These are phyloP conservation scores for Noctua janthina DNA, from an alignment of 2,888 invertebrate species.

Conservation along the genomic window DNA sequence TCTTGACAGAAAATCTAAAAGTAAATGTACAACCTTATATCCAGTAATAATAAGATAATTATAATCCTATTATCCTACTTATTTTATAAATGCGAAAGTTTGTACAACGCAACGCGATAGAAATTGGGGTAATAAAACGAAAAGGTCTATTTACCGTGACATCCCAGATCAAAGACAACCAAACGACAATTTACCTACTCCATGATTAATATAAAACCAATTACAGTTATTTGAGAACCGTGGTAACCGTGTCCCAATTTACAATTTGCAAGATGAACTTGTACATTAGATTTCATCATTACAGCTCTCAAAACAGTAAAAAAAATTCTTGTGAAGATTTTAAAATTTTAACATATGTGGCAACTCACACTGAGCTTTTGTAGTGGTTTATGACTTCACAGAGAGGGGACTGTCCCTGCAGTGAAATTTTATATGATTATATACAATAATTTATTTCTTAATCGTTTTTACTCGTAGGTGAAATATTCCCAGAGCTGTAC, in stretches of 20 bases:
- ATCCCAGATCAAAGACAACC: background rate
- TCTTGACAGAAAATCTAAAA: background rate
- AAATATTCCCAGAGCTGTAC: constrained; percentile 85
- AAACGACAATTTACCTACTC: background rate
- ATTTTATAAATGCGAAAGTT: too few species aligned
- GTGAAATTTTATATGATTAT: background rate
- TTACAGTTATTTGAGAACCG: background rate
- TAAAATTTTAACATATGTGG: background rate
- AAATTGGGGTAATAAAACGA: background rate
- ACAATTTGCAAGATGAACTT: background rate
- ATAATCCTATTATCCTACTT: background rate
- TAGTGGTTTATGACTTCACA: background rate
- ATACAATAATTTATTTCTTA: background rate
- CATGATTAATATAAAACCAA: constrained; percentile 12
- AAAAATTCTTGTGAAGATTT: background rate
- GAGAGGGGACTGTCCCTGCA: background rate
- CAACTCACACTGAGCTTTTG: background rate
- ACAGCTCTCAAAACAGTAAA: background rate
- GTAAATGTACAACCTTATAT: background rate
- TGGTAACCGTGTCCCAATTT: background rate
- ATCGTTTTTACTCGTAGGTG: constrained; percentile 73
- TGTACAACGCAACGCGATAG: background rate
- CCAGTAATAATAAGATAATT: background rate
- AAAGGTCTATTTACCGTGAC: background rate
- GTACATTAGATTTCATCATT: background rate